Conservation (phyloP, 2,888 invertebrate genomes). For the Orthosia incerta region DNA sequence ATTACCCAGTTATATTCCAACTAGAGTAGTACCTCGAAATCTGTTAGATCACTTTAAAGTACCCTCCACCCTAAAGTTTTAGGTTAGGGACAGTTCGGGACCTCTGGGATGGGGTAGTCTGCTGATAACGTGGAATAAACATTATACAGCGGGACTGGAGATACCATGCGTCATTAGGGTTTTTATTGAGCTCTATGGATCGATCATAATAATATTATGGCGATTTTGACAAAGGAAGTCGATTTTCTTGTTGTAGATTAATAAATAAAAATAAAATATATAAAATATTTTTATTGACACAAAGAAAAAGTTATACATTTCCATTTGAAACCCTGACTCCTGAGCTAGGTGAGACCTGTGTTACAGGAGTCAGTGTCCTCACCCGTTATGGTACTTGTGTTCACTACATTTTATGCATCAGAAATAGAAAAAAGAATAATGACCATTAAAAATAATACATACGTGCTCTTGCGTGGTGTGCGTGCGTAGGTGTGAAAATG, state of each 20-base stretch:
- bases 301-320: too few relatives aligned
- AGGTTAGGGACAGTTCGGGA: conserved; percentile 73
- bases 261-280: too few relatives aligned
- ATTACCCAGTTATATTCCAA: conserved; percentile 72
- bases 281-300: too few relatives aligned
- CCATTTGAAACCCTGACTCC: too few relatives aligned
- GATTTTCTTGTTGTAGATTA: background rate
- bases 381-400: too few relatives aligned
- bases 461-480: too few relatives aligned
- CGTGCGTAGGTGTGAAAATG: too few relatives aligned
- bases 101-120: conserved; percentile 67
- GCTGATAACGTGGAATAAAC: conserved; percentile 74
- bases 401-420: too few relatives aligned
- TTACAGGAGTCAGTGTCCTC: too few relatives aligned
- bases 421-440: too few relatives aligned
- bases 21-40: conserved; percentile 73
- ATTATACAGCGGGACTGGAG: conserved; percentile 59
- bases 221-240: background rate
- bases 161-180: conserved; percentile 59
- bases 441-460: too few relatives aligned
- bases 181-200: conserved; percentile 50
- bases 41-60: conserved; percentile 82
- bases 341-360: too few relatives aligned
- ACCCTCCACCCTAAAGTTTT: conserved; percentile 80
- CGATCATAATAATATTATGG: background rate